Evolutionary conservation across 2,797 vertebrate species (phyloP), one percentile per base, ranked within the genome.

Genomic region (Neosilurus hyrtlii): DNA sequence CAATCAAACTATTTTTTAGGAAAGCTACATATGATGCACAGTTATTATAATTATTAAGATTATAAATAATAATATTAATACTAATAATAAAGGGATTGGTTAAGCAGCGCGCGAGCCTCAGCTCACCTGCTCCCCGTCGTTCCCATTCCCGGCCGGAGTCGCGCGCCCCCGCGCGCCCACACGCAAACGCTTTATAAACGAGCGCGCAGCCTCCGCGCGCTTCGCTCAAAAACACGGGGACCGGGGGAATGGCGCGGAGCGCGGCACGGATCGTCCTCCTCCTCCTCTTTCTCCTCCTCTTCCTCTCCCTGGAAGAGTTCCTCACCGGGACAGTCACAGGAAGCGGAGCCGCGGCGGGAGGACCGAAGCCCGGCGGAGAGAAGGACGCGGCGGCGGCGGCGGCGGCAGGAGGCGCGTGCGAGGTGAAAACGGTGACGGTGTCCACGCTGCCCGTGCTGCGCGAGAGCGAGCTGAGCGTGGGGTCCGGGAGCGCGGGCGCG

Each of bases 371-470:
- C 84, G 43, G 90, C 87, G 91, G 91, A 82, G 90, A 87, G 62
- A 91, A 90, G 85, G 72, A 84, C 89, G 89, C 91, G 85, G 93
- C 93, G 84, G 94, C 94, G 89, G 61, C n/a, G 20, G 61, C 8
- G 61, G n/a, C 61, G 62, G 52, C 73, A 16, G 68, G 94, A 16
- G 68, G 94, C 89, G 94, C 95, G 0, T 98, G 97, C 89, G 94
- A 96, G 80, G 92, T 96, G 89, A 97, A 98, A 91, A 96, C 95
- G 71, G 96, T 98, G 61, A 98, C 96, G 86, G 97, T 98, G 76
- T 99, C 97, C 86, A 98, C 97, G 63, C 94, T 99, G 91, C 97
- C 97, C 18, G 97, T 96, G 79, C 95, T 99, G 91, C 95, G 96
- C 80, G 97, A 98, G 90, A 96, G 96, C 93, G 97, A 99, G 92